Evolutionary conservation across 2,797 vertebrate genomes (phyloP).

Genomic region (Sebastes oblongus): DNA sequence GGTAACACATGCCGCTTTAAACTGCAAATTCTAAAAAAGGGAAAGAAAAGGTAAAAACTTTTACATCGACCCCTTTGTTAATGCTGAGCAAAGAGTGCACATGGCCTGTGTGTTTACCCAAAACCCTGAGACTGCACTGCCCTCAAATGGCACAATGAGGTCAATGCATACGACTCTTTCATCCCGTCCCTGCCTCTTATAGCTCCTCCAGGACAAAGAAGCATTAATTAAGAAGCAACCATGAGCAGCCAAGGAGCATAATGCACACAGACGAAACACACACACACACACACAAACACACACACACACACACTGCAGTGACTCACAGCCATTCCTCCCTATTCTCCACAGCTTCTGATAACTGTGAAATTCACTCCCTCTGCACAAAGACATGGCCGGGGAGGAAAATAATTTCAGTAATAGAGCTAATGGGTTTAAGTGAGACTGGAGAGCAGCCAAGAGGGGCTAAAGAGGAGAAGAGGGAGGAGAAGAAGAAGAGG

Average conservation of each 20-base stretch:
- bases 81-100: conserved; percentile 16
- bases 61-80: conserved; percentile 54
- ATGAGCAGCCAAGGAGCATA: conserved; percentile 81
- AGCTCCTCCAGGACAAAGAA: conserved; percentile 77
- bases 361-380: conserved; percentile 89
- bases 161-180: conserved; percentile 74
- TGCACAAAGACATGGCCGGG: conserved; percentile 79
- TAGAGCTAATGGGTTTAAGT: conserved; percentile 91
- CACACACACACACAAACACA: conserved; percentile 36
- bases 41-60: conserved; percentile 59
- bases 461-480: conserved; percentile 73
- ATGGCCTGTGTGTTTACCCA: conserved; percentile 35
- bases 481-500: conserved; percentile 49
- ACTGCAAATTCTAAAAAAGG: conserved; percentile 6
- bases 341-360: conserved; percentile 82
- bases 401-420: conserved; percentile 90
- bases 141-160: conserved; percentile 85
- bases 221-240: conserved; percentile 86
- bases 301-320: conserved; percentile 51
- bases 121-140: conserved; percentile 89
- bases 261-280: conserved; percentile 53
- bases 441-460: conserved; percentile 86
- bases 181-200: conserved; percentile 41
- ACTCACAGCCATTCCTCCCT: conserved; percentile 80
- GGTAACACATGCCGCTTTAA: background rate